phyloP scores from a whole-genome alignment of 2,888 invertebrate genomes.

The Rhopalosiphum nymphaeae region DNA sequence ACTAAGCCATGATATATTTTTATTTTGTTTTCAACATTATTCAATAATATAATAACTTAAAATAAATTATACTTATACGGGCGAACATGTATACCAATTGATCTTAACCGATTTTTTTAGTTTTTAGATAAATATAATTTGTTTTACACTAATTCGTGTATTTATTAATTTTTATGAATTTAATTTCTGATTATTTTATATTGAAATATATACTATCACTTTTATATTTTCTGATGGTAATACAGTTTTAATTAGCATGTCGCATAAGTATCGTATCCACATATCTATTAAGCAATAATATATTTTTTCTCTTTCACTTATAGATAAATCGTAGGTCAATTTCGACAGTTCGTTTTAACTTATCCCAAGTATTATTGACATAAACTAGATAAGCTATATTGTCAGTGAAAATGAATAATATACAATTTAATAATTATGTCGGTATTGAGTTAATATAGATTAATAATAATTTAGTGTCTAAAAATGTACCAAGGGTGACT shows the following conservation, averaged over 20 bases:
- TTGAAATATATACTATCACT: background rate
- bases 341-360: background rate
- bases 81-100: background rate
- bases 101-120: background rate
- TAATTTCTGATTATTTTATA: background rate
- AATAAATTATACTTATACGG: background rate
- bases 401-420: background rate
- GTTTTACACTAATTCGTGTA: background rate
- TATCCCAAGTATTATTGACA: background rate
- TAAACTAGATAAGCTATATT: background rate
- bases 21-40: background rate
- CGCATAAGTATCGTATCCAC: too few relatives aligned
- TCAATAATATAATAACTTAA: background rate
- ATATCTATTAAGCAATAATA: background rate
- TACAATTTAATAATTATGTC: background rate
- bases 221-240: background rate
- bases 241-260: background rate
- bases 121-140: background rate
- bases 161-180: too few relatives aligned
- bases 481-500: background rate
- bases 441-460: background rate
- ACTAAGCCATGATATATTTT: background rate
- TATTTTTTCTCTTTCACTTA: background rate
- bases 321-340: background rate
- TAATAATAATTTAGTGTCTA: background rate